phyloP scores from a whole-genome alignment of 2,888 invertebrate species.

The Syritta pipiens region DNA sequence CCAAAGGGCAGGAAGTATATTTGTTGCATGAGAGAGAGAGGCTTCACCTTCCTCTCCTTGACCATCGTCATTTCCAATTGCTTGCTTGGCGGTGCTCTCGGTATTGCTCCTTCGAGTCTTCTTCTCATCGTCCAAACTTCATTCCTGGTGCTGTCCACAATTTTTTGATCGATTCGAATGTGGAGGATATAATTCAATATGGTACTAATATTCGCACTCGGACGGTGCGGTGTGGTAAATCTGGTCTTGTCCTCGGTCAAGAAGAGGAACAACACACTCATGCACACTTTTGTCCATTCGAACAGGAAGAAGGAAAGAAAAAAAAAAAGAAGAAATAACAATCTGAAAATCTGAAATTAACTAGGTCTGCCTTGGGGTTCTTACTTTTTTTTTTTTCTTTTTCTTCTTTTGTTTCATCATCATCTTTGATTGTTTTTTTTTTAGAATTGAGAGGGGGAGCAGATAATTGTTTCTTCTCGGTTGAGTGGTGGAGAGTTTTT shows the following conservation, averaged over 20 bases:
- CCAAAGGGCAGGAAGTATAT: slow-evolving; percentile 57
- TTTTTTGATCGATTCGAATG: slow-evolving; percentile 71
- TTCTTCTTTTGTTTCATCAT: background rate
- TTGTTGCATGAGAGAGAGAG: slow-evolving; percentile 19
- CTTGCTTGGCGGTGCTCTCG: too few relatives aligned
- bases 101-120: slow-evolving; percentile 29
- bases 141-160: slow-evolving; percentile 60
- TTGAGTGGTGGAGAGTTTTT: too few relatives aligned
- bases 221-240: too few relatives aligned
- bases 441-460: slow-evolving; percentile 3
- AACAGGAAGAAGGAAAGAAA: too few relatives aligned
- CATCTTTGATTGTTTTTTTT: background rate
- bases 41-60: too few relatives aligned
- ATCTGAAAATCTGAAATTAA: slow-evolving; percentile 14
- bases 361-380: slow-evolving; percentile 16
- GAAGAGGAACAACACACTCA: too few relatives aligned
- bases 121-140: slow-evolving; percentile 43
- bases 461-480: too few relatives aligned
- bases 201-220: slow-evolving; percentile 32
- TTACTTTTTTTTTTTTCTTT: background rate
- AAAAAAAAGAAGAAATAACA: background rate
- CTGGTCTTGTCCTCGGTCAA: too few relatives aligned
- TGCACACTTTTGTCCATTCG: too few relatives aligned
- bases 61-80: slow-evolving; percentile 12
- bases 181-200: slow-evolving; percentile 59